Evolutionary conservation across 2,113 vertebrate genomes (phyloP).

Genomic region (Junco hyemalis): DNA sequence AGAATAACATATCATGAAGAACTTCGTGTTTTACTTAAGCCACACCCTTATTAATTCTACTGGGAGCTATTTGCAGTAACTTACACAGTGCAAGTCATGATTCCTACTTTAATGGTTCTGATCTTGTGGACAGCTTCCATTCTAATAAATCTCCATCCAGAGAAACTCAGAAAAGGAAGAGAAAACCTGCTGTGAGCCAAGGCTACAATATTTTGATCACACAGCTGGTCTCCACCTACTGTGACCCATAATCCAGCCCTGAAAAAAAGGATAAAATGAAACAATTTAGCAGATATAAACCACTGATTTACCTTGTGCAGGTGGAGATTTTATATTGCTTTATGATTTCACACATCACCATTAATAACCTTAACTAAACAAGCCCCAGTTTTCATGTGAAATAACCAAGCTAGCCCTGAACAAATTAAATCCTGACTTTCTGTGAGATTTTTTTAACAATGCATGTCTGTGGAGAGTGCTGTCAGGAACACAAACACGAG

Average conservation of each 20-base stretch:
- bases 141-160: neutral
- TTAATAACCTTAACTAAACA: neutral
- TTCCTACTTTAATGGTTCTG: neutral
- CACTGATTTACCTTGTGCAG: neutral
- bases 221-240: neutral
- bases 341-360: neutral
- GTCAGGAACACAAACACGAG: neutral
- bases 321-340: neutral
- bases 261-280: neutral
- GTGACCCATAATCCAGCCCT: neutral
- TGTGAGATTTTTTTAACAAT: neutral
- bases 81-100: neutral
- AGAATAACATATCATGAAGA: neutral
- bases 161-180: neutral
- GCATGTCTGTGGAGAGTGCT: neutral
- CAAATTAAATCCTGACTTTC: neutral
- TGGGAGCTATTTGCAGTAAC: neutral
- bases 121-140: neutral
- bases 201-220: neutral
- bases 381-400: neutral
- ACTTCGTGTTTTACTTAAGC: neutral
- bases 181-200: neutral
- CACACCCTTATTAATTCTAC: neutral
- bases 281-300: neutral
- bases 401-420: neutral